Base-by-base conservation (phyloP, 2,113 vertebrate genomes). In the Larimichthys polyactis region DNA sequence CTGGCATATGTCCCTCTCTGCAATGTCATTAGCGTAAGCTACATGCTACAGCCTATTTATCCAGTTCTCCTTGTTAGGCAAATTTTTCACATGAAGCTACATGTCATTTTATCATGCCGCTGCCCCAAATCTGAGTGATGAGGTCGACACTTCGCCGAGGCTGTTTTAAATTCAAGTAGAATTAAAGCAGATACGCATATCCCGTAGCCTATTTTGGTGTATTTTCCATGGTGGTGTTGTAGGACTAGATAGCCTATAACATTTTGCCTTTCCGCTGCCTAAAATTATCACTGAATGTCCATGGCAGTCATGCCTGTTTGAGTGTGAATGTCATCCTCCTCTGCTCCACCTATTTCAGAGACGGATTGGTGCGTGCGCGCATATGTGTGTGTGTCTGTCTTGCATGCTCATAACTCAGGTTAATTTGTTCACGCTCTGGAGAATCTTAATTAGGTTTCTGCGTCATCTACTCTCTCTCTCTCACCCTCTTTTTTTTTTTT, bases 381-480 rank as follows among this genome's bases (percentile, higher is more conserved):
- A 48, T 48, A 67, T 72, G 66, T 66, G 68, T 66, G 68, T 69
- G 67, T 60, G 49, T 51, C 62, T 51, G 71, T 51, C 55, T 5
- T 78, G 86, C 88, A 87, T 89, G 87, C 89, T 90, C 89, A 90
- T 93, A 93, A 94, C 88, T 92, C 90, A 87, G 90, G 92, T 93
- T 94, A 88, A 93, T 93, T 93, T 92, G 76, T 93, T 94, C 92
- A 92, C 64, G 90, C 90, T 92, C 92, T 84, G 83, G 86, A 91
- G 89, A 93, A 85, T 94, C 87, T 91, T 92, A 90, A 94, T 93
- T 92, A 85, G 90, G 83, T 91, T 92, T 92, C 84, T 88, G 91
- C 90, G 75, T 93, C 92, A 90, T 91, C 89, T 84, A 88, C 82
- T 90, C 75, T 80, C 78, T 55, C 77, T 60, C 72, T 69, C 78